Conservation (phyloP, 2,113 vertebrate species). For the Hippocampus guttulatus region DNA sequence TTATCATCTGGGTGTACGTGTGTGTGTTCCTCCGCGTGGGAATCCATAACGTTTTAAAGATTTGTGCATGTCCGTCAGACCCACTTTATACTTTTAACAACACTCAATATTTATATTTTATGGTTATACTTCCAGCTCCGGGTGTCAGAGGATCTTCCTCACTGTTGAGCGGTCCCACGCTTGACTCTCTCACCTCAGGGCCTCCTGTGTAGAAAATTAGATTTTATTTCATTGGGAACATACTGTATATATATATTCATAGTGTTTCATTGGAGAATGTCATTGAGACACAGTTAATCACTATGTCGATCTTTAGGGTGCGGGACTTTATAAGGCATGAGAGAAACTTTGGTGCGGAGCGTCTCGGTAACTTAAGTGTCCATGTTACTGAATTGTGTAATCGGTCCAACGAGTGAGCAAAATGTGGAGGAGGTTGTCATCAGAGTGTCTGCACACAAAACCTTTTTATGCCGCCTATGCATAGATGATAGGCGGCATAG, state of each 20-base stretch:
- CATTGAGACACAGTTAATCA: background rate
- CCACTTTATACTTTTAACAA: no score
- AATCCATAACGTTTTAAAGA: background rate
- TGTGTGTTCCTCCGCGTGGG: conserved; percentile 8
- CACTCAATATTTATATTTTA: background rate
- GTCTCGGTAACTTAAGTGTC: no score
- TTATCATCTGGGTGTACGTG: conserved; percentile 27
- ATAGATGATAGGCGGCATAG: conserved; percentile 60
- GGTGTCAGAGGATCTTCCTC: no score
- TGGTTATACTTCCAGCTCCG: background rate
- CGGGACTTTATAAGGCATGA: background rate
- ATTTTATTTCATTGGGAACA: no score
- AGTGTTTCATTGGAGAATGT: background rate
- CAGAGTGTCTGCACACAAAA: no score
- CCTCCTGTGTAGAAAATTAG: no score
- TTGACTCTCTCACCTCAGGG: no score
- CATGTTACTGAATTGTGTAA: no score
- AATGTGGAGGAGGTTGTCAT: no score
- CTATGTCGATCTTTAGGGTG: background rate
- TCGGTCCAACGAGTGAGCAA: no score
- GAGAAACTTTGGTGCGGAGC: no score
- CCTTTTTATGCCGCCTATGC: conserved; percentile 15
- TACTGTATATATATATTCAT: background rate
- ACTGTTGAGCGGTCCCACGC: no score
- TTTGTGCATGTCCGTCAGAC: background rate